phyloP scores from a whole-genome alignment of 2,113 vertebrate genomes.

The Scomber japonicus region DNA sequence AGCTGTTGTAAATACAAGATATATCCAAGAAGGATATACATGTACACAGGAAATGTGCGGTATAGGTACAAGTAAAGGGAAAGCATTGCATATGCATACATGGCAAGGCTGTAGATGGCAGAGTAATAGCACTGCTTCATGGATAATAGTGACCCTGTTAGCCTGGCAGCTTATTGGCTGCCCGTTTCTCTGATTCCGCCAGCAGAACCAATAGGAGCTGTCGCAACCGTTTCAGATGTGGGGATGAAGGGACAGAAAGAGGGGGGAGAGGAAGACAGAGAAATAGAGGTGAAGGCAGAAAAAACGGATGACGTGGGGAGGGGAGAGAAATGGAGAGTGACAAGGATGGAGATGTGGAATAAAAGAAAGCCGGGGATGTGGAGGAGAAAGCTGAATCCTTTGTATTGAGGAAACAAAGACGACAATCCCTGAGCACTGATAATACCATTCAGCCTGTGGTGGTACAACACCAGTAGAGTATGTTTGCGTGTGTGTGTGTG shows the following conservation, averaged over 20 bases:
- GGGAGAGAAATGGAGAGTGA: slow-evolving; percentile 55
- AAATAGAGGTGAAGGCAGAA: slow-evolving; percentile 56
- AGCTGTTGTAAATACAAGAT: slow-evolving; percentile 49
- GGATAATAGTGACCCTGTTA: slow-evolving; percentile 80
- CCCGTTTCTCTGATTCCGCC: slow-evolving; percentile 51
- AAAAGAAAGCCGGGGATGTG: slow-evolving; percentile 48
- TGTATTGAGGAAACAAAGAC: slow-evolving; percentile 67
- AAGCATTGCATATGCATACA: slow-evolving; percentile 57
- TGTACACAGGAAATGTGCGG: slow-evolving; percentile 24
- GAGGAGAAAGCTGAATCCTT: slow-evolving; percentile 59
- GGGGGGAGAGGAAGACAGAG: slow-evolving; percentile 26
- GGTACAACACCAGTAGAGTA: slow-evolving; percentile 49
- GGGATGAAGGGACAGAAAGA: slow-evolving; percentile 59
- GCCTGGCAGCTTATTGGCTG: slow-evolving; percentile 76
- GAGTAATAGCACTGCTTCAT: slow-evolving; percentile 74
- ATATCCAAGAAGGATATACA: slow-evolving; percentile 5
- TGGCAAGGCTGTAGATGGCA: slow-evolving; percentile 59
- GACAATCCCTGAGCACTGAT: slow-evolving; percentile 62
- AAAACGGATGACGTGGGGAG: slow-evolving; percentile 42
- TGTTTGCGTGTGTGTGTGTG: slow-evolving; percentile 20
- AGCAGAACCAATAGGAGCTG: slow-evolving; percentile 65
- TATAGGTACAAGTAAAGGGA: slow-evolving; percentile 21
- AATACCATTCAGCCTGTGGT: slow-evolving; percentile 55
- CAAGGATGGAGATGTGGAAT: slow-evolving; percentile 62
- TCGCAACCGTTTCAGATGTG: slow-evolving; percentile 62